Conservation (phyloP, 2,797 vertebrate genomes). For the Parotocinclus haroldoi region DNA sequence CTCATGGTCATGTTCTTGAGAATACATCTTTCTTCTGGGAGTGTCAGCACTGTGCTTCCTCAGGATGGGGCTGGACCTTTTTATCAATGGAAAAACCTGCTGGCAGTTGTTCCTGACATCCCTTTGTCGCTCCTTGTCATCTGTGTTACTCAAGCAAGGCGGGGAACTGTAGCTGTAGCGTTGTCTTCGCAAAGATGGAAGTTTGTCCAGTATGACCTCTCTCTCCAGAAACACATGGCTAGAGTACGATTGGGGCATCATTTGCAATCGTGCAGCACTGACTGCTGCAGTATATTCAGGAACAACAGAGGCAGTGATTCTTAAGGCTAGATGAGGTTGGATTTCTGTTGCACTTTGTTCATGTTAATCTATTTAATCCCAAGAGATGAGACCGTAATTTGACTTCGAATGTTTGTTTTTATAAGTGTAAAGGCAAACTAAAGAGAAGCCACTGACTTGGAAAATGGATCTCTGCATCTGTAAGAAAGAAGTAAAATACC, state of each 20-base stretch:
- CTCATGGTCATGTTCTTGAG: constrained; percentile 43
- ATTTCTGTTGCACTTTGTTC: too few species aligned
- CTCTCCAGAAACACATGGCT: constrained; percentile 44
- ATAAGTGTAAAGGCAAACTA: too few species aligned
- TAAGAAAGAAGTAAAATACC: too few species aligned
- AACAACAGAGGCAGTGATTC: too few species aligned
- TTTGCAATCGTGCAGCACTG: constrained; percentile 59
- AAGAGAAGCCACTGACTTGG: too few species aligned
- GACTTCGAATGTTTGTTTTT: too few species aligned
- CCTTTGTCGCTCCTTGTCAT: constrained; percentile 51
- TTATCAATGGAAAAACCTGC: constrained; percentile 36
- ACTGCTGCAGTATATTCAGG: not conserved
- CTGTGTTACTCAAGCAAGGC: constrained; percentile 48
- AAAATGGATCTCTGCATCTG: too few species aligned
- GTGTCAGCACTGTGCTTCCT: constrained; percentile 39
- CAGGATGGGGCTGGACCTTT: constrained; percentile 44
- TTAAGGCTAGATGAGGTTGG: too few species aligned
- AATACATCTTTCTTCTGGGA: constrained; percentile 18
- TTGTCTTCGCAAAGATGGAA: constrained; percentile 42
- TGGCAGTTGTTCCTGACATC: constrained; percentile 41
- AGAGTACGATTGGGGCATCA: constrained; percentile 48
- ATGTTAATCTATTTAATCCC: too few species aligned
- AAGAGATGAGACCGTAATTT: too few species aligned
- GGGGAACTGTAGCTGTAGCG: constrained; percentile 37
- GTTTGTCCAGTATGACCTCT: constrained; percentile 43